phyloP scores from a whole-genome alignment of 2,888 invertebrate species.

The Xestoiulus laeticollis region DNA sequence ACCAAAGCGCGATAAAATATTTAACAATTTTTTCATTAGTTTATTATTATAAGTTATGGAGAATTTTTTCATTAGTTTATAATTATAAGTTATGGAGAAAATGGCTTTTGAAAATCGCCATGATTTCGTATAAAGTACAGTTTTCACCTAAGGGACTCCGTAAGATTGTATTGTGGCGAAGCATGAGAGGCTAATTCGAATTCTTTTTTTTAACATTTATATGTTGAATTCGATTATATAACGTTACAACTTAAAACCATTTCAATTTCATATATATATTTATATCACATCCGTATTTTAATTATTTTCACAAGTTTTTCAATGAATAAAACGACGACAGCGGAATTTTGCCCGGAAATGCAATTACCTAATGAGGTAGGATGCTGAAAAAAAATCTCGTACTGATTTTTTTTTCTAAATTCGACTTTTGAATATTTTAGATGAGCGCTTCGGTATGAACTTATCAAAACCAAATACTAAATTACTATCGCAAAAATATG shows the following conservation, averaged over 20 bases:
- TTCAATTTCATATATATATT: not conserved
- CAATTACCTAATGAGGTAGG: not conserved
- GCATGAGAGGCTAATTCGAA: not conserved
- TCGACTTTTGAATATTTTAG: too few relatives aligned
- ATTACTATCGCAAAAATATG: too few relatives aligned
- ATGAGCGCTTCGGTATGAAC: too few relatives aligned
- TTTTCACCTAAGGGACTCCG: not conserved
- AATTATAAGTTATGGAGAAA: too few relatives aligned
- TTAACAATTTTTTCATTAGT: too few relatives aligned
- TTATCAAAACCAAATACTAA: too few relatives aligned
- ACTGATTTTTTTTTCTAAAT: too few relatives aligned
- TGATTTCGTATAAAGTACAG: too few relatives aligned
- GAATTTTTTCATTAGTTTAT: too few relatives aligned
- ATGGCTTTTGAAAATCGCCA: too few relatives aligned
- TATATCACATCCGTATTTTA: not conserved
- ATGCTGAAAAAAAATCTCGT: not conserved
- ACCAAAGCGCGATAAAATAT: too few relatives aligned
- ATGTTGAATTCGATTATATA: not conserved
- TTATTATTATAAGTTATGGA: too few relatives aligned
- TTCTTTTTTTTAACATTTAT: not conserved
- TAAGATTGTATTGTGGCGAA: not conserved
- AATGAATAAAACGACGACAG: not conserved
- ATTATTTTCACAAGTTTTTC: not conserved
- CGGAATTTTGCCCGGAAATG: not conserved
- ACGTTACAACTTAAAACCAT: not conserved